Conservation (phyloP, 1,140 invertebrate species). For the Condylostylus longicornis region DNA sequence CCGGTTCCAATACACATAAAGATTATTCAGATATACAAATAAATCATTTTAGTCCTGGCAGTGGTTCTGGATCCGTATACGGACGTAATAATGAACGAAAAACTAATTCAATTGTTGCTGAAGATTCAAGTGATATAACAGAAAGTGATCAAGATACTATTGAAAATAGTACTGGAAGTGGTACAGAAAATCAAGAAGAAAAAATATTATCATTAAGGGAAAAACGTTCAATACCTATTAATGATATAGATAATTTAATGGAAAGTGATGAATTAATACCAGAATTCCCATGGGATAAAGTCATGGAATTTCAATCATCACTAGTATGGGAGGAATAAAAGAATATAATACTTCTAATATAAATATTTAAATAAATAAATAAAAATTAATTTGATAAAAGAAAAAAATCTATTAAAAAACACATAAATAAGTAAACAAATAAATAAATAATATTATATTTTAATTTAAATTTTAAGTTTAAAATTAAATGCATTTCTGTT, state of each 20-base stretch:
- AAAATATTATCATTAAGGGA: too few species aligned
- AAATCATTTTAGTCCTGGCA: slow-evolving; percentile 20
- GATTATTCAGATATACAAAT: slow-evolving; percentile 27
- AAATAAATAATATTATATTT: too few species aligned
- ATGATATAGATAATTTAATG: slow-evolving; percentile 7
- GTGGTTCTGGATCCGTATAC: slow-evolving; percentile 25
- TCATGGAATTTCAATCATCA: slow-evolving; percentile 25
- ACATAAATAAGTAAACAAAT: too few species aligned
- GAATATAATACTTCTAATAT: not conserved
- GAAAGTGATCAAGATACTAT: slow-evolving; percentile 5
- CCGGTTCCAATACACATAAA: slow-evolving; percentile 14
- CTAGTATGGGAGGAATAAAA: slow-evolving; percentile 22
- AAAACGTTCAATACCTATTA: slow-evolving; percentile 13
- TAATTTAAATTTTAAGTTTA: too few species aligned
- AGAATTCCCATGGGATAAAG: slow-evolving; percentile 29
- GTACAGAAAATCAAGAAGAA: slow-evolving; percentile 1
- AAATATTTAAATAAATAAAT: not conserved
- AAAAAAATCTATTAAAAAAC: too few species aligned
- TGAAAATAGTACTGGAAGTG: slow-evolving; percentile 1
- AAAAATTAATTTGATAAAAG: not conserved
- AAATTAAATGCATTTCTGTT: too few species aligned
- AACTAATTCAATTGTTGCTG: slow-evolving; percentile 24
- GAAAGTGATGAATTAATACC: slow-evolving; percentile 10
- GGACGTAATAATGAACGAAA: slow-evolving; percentile 28
- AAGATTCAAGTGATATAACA: not conserved